phyloP scores from a whole-genome alignment of 2,113 vertebrate species.

The Neogobius melanostomus region DNA sequence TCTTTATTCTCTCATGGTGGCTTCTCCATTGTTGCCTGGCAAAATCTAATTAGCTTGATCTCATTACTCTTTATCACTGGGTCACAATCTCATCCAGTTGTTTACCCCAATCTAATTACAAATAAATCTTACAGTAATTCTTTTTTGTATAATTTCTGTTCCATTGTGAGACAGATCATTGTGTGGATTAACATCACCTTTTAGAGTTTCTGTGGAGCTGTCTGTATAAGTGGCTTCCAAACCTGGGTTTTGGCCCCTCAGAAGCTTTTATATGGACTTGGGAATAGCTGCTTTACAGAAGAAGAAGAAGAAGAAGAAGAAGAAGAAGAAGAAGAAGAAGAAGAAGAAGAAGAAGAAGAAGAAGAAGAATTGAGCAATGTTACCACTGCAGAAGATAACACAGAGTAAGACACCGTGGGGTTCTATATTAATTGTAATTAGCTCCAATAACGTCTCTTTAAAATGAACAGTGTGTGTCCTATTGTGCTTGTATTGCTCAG shows the following conservation, averaged over 20 bases:
- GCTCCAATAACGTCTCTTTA: constrained; percentile 1
- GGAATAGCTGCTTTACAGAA: no score
- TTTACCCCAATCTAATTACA: constrained; percentile 37
- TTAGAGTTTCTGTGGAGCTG: no score
- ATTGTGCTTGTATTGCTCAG: background rate
- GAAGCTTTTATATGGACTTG: no score
- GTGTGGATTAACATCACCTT: no score
- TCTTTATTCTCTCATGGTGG: constrained; percentile 6
- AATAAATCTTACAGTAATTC: background rate
- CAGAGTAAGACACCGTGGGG: background rate
- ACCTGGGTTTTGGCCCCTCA: no score
- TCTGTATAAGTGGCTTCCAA: no score
- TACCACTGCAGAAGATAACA: background rate
- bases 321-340: background rate
- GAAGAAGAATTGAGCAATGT: background rate
- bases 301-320: background rate
- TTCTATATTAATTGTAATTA: constrained; percentile 17
- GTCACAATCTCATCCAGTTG: constrained; percentile 35
- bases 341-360: background rate
- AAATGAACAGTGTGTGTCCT: constrained; percentile 8
- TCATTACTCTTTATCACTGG: constrained; percentile 29
- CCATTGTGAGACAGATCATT: no score
- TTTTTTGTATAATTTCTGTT: no score
- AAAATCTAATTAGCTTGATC: constrained; percentile 50
- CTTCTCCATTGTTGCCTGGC: constrained; percentile 17